These are phyloP conservation scores for Falco punctatus DNA, from an alignment of 2,113 vertebrate species.

Conservation along the genomic window DNA sequence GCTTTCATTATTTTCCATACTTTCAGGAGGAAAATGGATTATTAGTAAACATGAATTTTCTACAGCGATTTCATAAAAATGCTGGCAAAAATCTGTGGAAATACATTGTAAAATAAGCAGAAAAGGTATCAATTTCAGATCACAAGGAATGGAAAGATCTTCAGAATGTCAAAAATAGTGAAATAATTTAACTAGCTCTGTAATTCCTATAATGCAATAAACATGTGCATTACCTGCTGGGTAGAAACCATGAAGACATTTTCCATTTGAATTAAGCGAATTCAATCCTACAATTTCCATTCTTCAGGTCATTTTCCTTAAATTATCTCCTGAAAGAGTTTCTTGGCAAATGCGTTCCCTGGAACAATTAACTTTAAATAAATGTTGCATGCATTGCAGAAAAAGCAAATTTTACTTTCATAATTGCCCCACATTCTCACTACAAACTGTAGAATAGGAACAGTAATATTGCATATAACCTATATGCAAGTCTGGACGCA, in stretches of 20 bases:
- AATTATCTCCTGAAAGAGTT: slow-evolving; percentile 64
- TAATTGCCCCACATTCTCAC: slow-evolving; percentile 10
- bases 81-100: slow-evolving; percentile 53
- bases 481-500: background rate
- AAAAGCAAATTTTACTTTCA: slow-evolving; percentile 52
- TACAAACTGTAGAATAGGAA: background rate
- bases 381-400: slow-evolving; percentile 49
- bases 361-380: slow-evolving; percentile 61
- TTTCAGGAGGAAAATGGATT: background rate
- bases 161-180: slow-evolving; percentile 60
- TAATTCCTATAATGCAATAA: slow-evolving; percentile 67
- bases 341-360: slow-evolving; percentile 55
- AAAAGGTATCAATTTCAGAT: slow-evolving; percentile 60
- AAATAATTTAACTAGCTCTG: slow-evolving; percentile 67
- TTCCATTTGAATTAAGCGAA: slow-evolving; percentile 57
- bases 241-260: slow-evolving; percentile 65
- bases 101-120: slow-evolving; percentile 23
- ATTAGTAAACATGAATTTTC: slow-evolving; percentile 55
- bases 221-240: slow-evolving; percentile 65
- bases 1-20: background rate
- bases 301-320: slow-evolving; percentile 62
- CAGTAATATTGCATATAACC: background rate
- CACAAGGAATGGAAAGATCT: slow-evolving; percentile 62
- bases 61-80: slow-evolving; percentile 19
- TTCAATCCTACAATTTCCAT: slow-evolving; percentile 67